Evolutionary conservation across 2,797 vertebrate species (phyloP), one percentile per base, ranked within the genome.

Genomic region (Gastrophryne carolinensis): DNA sequence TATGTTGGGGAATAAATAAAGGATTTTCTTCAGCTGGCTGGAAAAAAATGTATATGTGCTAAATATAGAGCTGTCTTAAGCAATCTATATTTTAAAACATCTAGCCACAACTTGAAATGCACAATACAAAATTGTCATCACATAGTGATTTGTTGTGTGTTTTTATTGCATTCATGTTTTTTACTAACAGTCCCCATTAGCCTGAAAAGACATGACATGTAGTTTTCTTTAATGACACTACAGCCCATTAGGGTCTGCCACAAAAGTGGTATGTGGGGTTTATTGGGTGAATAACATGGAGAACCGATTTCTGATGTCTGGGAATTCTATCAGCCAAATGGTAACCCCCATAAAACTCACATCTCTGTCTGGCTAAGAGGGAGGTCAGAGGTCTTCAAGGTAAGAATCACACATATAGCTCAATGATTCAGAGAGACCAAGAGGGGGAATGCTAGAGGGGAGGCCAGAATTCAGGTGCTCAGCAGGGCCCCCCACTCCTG

Each of bases 281-380:
- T 67, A 60, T 35, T 34, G 30, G 53, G 30, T 47, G 37, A 32
- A 24, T 52, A 68, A 39, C 53, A 50, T 6, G 39, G 65, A 71
- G 30, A 71, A 56, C 27, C 71, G 29, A 77, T 49, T 70, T 77
- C 44, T 65, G 24, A 65, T 29, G 27, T 56, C 34, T 62, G 56
- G 65, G 58, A 63, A 63, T 70, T 71, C 29, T 77, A 19, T 49
- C 24, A 39, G 47, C 35, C 65, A 63, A 52, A 76, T 47, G 58
- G 47, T 54, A 62, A 70, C 74, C 74, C 74, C 35, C 63, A 64
- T 76, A 76, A 63, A 70, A 26, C 58, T 76, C 57, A 70, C 65
- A 76, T 70, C 73, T 71, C 29, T 54, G 74, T 57, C 66, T 63
- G 56, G 66, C 66, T 77, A 58, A 27, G 66, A 70, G n/a, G n/a